Evolutionary conservation across 2,797 vertebrate species (phyloP), one percentile per base, ranked within the genome.

Genomic region (Enoplosus armatus): DNA sequence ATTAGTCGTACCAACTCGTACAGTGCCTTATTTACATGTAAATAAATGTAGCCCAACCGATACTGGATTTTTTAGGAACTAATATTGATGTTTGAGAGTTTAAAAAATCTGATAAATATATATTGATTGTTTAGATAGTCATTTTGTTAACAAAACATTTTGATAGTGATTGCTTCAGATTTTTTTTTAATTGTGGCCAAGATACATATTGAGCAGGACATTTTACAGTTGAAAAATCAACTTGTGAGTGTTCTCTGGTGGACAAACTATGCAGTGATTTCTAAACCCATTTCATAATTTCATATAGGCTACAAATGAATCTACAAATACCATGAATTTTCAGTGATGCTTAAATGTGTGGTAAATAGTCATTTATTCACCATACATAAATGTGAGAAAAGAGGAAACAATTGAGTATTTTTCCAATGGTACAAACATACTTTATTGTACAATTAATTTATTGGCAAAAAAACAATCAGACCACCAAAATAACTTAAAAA

Each of bases 401-500:
- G 10, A 77, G 24, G 58, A 51, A 65, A 72, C 75, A 72, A 58
- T 53, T 8, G 22, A 66, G 51, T 79, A 86, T 90, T 92, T 91
- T 93, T 91, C 90, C 93, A 95, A 95, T 94, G 93, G 94, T 95
- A 96, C 95, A 96, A 96, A 96, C 95, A 95, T 95, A 95, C 95
- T 96, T 96, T 95, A 95, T 94, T 96, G 92, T 95, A 96, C 96
- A 96, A 95, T 96, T 95, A 96, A 96, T 95, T 95, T 95, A 96
- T 93, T 96, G 95, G 94, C 95, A 94, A 78, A 93, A n/a, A 95
- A 55, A 87, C 90, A 63, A 54, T 89, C 94, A 95, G 92, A 95
- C 91, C 74, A 95, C 94, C 87, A 75, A 95, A 95, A 94, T 93
- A 94, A 86, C 88, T 95, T 94, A 94, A 93, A 94, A 94, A 89